Percentiles rank a stretch among this genome's conserved stretches.
Conservation (phyloP, 2,113 vertebrate species). For the Lophochroa leadbeateri region DNA sequence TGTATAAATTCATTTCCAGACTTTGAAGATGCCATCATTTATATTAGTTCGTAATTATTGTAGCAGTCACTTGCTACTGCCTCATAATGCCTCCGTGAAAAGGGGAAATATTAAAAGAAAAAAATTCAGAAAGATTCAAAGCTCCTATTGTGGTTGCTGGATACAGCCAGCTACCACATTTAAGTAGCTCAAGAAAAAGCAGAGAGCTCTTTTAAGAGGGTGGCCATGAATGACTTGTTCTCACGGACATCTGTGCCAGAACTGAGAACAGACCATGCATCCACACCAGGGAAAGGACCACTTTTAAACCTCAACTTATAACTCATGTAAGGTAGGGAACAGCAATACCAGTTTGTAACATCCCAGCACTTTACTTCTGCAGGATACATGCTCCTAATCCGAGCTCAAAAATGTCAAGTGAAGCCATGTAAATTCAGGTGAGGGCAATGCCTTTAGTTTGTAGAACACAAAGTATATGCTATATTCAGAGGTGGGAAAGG, state of each 20-base stretch:
- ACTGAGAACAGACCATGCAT: neutral
- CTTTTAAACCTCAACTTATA: neutral
- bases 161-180: neutral
- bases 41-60: slow-evolving; percentile 26
- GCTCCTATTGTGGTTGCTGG: neutral
- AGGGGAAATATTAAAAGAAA: neutral
- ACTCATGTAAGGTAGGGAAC: neutral
- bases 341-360: neutral
- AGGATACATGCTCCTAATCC: neutral
- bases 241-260: neutral
- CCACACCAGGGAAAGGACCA: neutral
- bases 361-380: neutral
- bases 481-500: neutral
- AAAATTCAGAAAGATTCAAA: neutral
- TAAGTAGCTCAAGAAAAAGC: neutral
- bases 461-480: neutral
- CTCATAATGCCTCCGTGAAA: neutral
- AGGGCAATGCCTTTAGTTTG: neutral
- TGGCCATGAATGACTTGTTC: neutral
- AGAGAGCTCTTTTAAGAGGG: neutral
- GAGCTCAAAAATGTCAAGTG: neutral
- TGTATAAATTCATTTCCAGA: slow-evolving; percentile 8
- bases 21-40: slow-evolving; percentile 44
- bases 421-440: neutral
- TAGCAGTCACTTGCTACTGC: neutral